Evolutionary conservation across 2,888 invertebrate species (phyloP), one percentile per base, ranked within the genome.

Genomic region (Sceliomorpha sp.): DNA sequence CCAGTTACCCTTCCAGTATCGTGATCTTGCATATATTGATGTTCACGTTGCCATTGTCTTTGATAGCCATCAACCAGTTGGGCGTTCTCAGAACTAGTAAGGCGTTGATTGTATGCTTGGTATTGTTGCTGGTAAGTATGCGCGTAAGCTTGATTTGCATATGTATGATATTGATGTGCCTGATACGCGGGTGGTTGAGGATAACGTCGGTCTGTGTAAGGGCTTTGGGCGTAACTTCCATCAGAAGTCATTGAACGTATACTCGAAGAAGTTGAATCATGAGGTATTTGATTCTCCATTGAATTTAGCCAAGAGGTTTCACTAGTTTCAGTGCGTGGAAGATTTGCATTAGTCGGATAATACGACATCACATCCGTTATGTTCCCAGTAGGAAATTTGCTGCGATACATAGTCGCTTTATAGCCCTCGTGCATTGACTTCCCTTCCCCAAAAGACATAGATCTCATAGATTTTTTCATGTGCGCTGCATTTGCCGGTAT

Each of bases 341-440:
- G 84, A 82, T 90, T 89, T 73, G 90, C 91, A 26, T 92, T 93
- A 0, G 93, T 94, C 0, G 95, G 95, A 86, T 96, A 96, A 77
- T 95, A 96, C 0, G 94, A 94, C 4, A 96, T 89, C 8, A 95
- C 94, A 84, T 96, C 95, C 0, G 94, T 95, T 14, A 96, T 91
- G 62, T 89, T 88, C 2, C 93, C 92, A 1, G 93, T 91, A 31
- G 94, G 94, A 79, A 93, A 94, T 89, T 92, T 93, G 24, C 92
- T 90, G 55, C 93, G 90, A 79, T 93, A 92, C 87, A 91, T 90
- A 0, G 91, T 90, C 31, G 89, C 89, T 88, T 93, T 93, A 80
- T 92, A 93, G 9, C 89, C 90, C 48, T 94, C 93, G 78, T 93
- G 89, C 70, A 92, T 91, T 80, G 91, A 82, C 82, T 92, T 80